phyloP scores from a whole-genome alignment of 2,113 vertebrate genomes.

The Halcyon malimbica region DNA sequence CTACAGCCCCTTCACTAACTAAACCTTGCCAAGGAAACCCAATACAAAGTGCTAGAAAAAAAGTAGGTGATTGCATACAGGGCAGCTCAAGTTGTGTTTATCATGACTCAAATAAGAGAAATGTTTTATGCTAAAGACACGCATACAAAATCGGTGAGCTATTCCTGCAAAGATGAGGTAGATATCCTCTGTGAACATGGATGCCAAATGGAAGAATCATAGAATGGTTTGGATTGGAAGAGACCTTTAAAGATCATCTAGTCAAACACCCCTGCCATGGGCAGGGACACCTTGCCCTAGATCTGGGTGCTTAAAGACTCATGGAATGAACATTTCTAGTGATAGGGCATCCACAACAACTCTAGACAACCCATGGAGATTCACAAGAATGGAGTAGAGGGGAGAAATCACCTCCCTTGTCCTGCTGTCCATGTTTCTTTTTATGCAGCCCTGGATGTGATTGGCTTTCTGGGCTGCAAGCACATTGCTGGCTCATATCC shows the following conservation, averaged over 20 bases:
- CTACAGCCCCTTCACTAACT: not conserved
- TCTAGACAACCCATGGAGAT: too few species aligned
- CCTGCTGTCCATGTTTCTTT: not conserved
- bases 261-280: too few species aligned
- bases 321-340: not conserved
- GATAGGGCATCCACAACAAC: not conserved
- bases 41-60: not conserved
- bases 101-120: not conserved
- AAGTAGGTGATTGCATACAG: not conserved
- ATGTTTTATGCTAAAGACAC: not conserved
- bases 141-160: not conserved
- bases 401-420: not conserved
- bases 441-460: not conserved
- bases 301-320: not conserved
- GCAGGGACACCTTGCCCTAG: not conserved
- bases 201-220: not conserved
- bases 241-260: not conserved
- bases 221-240: not conserved
- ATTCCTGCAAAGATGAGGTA: not conserved
- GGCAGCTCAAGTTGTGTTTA: not conserved
- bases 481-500: too few species aligned
- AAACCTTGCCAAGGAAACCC: not conserved
- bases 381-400: not conserved
- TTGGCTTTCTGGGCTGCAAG: too few species aligned
- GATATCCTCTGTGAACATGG: not conserved